phyloP scores from a whole-genome alignment of 2,113 vertebrate species.

The Stercorarius parasiticus region DNA sequence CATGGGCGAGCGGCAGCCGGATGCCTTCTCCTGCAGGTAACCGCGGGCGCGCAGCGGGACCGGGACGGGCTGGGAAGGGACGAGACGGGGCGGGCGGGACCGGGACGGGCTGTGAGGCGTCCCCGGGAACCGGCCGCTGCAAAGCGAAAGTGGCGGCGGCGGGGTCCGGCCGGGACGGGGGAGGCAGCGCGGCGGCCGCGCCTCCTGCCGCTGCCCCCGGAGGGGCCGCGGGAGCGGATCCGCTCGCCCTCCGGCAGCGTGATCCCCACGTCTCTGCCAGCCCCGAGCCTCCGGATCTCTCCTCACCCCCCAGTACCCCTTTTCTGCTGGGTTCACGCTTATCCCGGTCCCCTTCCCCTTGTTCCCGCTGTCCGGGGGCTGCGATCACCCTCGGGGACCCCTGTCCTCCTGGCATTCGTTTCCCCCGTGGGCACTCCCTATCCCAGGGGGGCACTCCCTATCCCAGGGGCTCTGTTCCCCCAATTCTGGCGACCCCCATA shows the following conservation, averaged over 20 bases:
- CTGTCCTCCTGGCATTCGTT: not conserved
- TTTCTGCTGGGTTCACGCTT: not conserved
- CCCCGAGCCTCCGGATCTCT: not conserved
- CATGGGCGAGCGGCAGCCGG: slow-evolving; percentile 43
- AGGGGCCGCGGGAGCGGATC: not conserved
- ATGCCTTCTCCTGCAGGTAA: slow-evolving; percentile 51
- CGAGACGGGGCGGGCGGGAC: not conserved
- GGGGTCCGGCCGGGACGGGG: not conserved
- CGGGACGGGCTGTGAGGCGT: not conserved
- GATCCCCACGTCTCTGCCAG: not conserved
- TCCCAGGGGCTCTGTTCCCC: not conserved
- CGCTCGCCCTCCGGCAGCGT: accelerated
- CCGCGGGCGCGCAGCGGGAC: not conserved
- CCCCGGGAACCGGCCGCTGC: not conserved
- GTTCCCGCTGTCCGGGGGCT: not conserved
- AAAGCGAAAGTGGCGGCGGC: slow-evolving; percentile 2
- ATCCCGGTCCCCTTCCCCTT: not conserved
- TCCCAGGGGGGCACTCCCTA: not conserved
- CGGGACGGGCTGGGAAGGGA: not conserved
- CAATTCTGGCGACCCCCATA: not conserved
- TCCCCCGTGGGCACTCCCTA: not conserved
- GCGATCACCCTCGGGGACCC: not conserved
- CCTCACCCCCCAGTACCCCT: accelerated
- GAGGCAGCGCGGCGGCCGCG: not conserved
- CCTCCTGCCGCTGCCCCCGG: not conserved